A percentile compares a stretch with the other conserved stretches of the same genome.
phyloP scores from a whole-genome alignment of 30 jellyfish, hydroid and myxozoan species.

The Aurelia aurita complex sp. Pacific region DNA sequence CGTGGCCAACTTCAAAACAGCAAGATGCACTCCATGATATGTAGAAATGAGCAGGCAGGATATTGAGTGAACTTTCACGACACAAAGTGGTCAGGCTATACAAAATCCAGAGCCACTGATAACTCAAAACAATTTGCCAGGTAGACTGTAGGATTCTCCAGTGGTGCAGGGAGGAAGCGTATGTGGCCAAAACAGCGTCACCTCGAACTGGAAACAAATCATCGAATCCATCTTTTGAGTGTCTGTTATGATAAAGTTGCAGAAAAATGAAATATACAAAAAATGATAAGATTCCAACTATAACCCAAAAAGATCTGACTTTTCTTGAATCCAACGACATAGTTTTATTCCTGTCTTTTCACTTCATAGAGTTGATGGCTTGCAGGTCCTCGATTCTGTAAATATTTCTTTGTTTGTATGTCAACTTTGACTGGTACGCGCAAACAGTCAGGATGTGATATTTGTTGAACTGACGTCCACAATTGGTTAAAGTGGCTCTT shows the following conservation, averaged over 20 bases:
- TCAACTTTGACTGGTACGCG: too few relatives aligned
- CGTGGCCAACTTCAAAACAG: conserved; percentile 43
- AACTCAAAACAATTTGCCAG: conserved; percentile 49
- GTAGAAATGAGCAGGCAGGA: conserved; percentile 51
- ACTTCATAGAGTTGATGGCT: too few relatives aligned
- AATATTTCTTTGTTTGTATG: too few relatives aligned
- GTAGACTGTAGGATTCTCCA: conserved; percentile 2
- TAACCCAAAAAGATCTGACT: not conserved
- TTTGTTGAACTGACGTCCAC: too few relatives aligned
- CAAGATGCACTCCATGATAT: conserved; percentile 52
- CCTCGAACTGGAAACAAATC: not conserved
- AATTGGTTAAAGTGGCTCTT: too few relatives aligned
- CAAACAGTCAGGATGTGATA: too few relatives aligned
- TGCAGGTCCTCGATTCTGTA: too few relatives aligned
- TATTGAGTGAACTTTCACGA: conserved; percentile 27
- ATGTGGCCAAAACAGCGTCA: not conserved
- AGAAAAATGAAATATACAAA: not conserved
- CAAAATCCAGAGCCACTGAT: conserved; percentile 63
- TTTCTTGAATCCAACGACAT: not conserved
- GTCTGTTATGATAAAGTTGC: not conserved
- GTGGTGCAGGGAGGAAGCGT: not conserved
- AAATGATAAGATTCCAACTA: conserved; percentile 8
- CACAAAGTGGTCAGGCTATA: conserved; percentile 46
- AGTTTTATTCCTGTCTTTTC: too few relatives aligned
- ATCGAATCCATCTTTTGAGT: not conserved